phyloP scores from a whole-genome alignment of 2,113 vertebrate genomes.

The Protobothrops flavoviridis region DNA sequence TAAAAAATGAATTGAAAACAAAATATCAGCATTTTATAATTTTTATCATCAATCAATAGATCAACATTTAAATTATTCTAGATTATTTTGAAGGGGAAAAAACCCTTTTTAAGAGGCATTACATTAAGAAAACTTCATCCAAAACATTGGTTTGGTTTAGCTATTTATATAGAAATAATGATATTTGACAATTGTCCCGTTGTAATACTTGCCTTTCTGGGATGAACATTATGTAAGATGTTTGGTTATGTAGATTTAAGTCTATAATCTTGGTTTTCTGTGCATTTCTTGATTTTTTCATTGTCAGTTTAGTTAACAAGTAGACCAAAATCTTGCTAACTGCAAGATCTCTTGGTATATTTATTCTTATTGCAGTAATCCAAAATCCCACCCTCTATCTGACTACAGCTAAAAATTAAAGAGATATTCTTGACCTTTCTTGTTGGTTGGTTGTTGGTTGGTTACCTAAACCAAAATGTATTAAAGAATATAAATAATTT shows the following conservation, averaged over 20 bases:
- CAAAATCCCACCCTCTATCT: not conserved
- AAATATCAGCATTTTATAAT: not conserved
- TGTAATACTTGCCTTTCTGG: not conserved
- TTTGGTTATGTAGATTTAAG: not conserved
- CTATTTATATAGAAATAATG: not conserved
- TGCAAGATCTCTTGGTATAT: not conserved
- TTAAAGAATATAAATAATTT: not conserved
- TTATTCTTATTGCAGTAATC: not conserved
- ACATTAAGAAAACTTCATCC: not conserved
- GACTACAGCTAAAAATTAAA: not conserved
- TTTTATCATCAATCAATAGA: not conserved
- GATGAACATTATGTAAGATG: not conserved
- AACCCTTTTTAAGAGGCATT: not conserved
- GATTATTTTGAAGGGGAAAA: not conserved
- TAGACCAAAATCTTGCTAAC: not conserved
- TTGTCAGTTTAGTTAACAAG: not conserved
- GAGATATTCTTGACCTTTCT: not conserved
- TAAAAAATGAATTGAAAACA: not conserved
- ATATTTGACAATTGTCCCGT: not conserved
- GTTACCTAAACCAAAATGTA: not conserved
- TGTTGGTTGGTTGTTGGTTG: not conserved
- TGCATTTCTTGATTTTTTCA: not conserved
- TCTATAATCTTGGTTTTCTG: not conserved
- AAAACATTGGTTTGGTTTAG: not conserved
- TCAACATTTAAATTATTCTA: not conserved